These are phyloP conservation scores for Cataglyphis hispanica DNA, from an alignment of 1,140 invertebrate species.

Conservation along the genomic window DNA sequence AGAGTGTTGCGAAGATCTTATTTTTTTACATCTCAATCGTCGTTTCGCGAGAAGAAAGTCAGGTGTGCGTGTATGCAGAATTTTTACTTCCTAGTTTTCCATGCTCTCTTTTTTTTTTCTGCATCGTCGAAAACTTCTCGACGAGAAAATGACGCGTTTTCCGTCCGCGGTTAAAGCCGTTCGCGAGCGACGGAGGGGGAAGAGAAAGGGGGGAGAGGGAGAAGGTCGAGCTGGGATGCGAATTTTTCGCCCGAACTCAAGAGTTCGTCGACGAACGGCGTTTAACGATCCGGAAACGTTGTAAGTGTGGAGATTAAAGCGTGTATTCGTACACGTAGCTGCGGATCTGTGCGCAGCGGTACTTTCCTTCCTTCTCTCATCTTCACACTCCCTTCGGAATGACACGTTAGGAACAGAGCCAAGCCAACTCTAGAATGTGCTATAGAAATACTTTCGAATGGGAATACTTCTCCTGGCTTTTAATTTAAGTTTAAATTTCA, in stretches of 20 bases:
- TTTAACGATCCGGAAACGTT: slow-evolving; percentile 80
- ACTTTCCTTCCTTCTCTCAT: slow-evolving; percentile 48
- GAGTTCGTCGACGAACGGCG: slow-evolving; percentile 73
- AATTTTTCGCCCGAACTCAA: slow-evolving; percentile 68
- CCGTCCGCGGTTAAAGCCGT: slow-evolving; percentile 47
- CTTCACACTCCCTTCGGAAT: slow-evolving; percentile 61
- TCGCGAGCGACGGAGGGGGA: slow-evolving; percentile 11
- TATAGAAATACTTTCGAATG: slow-evolving; percentile 40
- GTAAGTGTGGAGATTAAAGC: slow-evolving; percentile 58
- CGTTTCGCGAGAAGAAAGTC: not conserved
- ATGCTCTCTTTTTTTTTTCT: not conserved
- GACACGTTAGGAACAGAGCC: slow-evolving; percentile 61
- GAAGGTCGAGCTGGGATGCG: slow-evolving; percentile 66
- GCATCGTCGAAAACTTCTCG: slow-evolving; percentile 20
- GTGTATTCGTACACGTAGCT: slow-evolving; percentile 67
- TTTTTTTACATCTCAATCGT: not conserved
- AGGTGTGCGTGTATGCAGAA: slow-evolving; percentile 24
- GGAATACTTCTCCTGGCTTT: slow-evolving; percentile 56
- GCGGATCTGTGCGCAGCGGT: slow-evolving; percentile 45
- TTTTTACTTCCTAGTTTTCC: slow-evolving; percentile 23
- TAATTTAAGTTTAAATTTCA: slow-evolving; percentile 60
- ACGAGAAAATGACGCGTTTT: slow-evolving; percentile 52
- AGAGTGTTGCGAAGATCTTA: slow-evolving; percentile 21
- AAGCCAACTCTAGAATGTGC: slow-evolving; percentile 41
- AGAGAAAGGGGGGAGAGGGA: not conserved